phyloP scores from a whole-genome alignment of 2,888 invertebrate species.

The Mythimna impura region DNA sequence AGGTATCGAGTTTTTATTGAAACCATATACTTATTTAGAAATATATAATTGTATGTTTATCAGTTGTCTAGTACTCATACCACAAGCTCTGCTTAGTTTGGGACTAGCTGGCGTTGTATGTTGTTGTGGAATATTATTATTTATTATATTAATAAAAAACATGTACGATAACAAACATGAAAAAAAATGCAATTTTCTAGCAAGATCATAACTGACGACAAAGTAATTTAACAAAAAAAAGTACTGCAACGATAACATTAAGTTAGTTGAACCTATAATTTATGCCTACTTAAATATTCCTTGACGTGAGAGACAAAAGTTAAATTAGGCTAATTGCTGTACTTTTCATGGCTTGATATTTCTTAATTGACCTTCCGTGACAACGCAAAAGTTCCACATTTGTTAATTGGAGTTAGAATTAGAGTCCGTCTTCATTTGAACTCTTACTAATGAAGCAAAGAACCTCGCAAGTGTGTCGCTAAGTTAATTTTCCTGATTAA shows the following conservation, averaged over 20 bases:
- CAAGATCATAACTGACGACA: neutral
- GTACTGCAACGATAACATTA: neutral
- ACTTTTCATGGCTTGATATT: constrained; percentile 73
- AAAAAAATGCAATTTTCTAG: neutral
- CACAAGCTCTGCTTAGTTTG: no score
- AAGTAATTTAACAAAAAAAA: neutral
- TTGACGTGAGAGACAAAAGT: constrained; percentile 57
- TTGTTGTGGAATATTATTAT: no score
- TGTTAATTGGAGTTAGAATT: constrained; percentile 80
- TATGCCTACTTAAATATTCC: constrained; percentile 40
- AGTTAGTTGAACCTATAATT: constrained; percentile 30
- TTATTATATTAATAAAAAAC: neutral
- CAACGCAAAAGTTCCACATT: constrained; percentile 77
- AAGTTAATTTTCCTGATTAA: constrained; percentile 56
- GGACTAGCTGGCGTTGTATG: no score
- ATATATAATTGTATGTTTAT: no score
- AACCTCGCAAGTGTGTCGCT: constrained; percentile 57
- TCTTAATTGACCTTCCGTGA: constrained; percentile 78
- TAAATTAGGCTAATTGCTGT: constrained; percentile 76
- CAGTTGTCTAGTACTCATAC: no score
- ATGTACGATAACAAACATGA: neutral
- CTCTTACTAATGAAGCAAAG: constrained; percentile 63
- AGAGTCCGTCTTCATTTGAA: constrained; percentile 67
- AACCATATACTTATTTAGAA: no score
- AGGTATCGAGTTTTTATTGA: no score